These are phyloP conservation scores for Burhinus oedicnemus DNA, from an alignment of 2,113 vertebrate species.

Conservation along the genomic window DNA sequence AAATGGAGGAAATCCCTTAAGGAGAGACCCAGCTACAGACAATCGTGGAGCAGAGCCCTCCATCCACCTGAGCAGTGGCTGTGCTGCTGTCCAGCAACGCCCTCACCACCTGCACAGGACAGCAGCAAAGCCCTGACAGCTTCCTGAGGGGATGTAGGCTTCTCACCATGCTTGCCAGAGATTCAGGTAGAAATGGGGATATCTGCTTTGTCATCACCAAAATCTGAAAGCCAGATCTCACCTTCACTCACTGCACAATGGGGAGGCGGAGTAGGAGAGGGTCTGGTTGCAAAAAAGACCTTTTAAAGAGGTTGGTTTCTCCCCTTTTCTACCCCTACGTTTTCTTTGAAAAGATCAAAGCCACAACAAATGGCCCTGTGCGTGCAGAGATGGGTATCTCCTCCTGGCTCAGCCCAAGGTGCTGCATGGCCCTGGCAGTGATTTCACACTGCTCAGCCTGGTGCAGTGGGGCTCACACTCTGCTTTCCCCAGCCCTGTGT, in stretches of 20 bases:
- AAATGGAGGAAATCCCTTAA: neutral
- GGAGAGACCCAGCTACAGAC: neutral
- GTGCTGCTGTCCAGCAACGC: neutral
- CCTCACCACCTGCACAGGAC: too few relatives aligned
- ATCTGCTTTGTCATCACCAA: neutral
- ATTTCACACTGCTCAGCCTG: neutral
- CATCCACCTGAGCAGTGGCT: neutral
- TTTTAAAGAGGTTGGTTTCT: neutral
- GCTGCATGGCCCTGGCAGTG: neutral
- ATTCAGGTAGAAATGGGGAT: neutral
- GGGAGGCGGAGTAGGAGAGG: neutral
- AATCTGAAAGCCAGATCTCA: neutral
- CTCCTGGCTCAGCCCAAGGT: neutral
- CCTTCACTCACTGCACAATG: neutral
- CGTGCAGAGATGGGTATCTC: neutral
- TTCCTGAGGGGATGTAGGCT: neutral
- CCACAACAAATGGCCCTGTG: fast-evolving
- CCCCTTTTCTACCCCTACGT: neutral
- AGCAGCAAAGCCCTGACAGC: neutral
- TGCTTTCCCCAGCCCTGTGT: neutral
- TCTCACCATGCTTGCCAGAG: neutral
- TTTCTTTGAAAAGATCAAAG: neutral
- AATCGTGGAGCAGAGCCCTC: neutral
- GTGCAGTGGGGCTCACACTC: neutral
- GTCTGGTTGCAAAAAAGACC: neutral